Evolutionary conservation across 2,113 vertebrate species (phyloP).

Genomic region (Fulica atra): DNA sequence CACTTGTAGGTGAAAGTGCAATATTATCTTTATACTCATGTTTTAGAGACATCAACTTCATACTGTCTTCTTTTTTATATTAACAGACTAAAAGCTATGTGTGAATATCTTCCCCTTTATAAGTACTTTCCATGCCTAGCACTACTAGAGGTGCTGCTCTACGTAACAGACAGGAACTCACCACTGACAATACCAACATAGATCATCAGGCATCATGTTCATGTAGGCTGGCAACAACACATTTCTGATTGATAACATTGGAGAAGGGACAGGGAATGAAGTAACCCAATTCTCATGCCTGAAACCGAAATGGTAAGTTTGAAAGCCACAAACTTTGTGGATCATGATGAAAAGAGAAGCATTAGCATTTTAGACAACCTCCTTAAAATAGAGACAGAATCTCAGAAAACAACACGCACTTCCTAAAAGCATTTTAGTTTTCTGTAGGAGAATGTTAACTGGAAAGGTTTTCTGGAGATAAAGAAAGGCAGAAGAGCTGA

Average conservation of each 20-base stretch:
- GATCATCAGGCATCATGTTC: not conserved
- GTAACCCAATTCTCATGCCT: not conserved
- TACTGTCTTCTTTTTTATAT: not conserved
- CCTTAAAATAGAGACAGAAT: not conserved
- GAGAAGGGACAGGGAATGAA: not conserved
- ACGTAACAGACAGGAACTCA: not conserved
- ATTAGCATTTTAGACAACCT: not conserved
- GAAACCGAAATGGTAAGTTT: not conserved
- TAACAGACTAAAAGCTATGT: not conserved
- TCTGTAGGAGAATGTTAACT: not conserved
- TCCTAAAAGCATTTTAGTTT: not conserved
- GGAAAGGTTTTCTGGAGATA: not conserved
- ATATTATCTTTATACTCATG: not conserved
- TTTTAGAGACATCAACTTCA: not conserved
- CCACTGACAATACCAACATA: not conserved
- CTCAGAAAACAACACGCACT: not conserved
- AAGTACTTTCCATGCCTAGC: not conserved
- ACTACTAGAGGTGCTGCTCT: not conserved
- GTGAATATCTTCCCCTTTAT: not conserved
- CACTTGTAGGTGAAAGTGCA: not conserved
- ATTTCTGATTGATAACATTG: not conserved
- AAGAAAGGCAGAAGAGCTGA: constrained; percentile 9
- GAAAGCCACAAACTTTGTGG: not conserved
- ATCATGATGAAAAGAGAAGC: not conserved
- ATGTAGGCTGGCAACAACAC: not conserved